Evolutionary conservation across 2,797 vertebrate genomes (phyloP).

Genomic region (Saxicola maurus): DNA sequence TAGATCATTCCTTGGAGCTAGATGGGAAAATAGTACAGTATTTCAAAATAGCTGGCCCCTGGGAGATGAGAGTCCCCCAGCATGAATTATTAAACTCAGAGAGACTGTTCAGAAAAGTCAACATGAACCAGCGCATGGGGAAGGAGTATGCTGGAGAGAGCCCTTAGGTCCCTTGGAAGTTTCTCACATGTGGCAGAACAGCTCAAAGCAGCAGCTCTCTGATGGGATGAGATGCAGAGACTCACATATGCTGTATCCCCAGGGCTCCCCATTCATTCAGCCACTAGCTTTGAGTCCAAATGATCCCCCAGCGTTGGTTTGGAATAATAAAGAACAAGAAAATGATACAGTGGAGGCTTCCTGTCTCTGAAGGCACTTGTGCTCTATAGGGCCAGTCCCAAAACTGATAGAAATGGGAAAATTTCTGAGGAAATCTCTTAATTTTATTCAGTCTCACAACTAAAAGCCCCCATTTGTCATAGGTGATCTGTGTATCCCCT

Average conservation of each 20-base stretch:
- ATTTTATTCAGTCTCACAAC: not conserved
- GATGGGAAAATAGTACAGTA: not conserved
- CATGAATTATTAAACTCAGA: slow-evolving; percentile 57
- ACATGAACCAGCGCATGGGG: not conserved
- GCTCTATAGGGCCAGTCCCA: not conserved
- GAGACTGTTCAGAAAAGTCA: slow-evolving; percentile 50
- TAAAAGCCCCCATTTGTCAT: not conserved
- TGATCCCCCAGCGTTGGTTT: not conserved
- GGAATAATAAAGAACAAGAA: not conserved
- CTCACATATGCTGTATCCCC: not conserved
- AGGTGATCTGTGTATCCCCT: slow-evolving; percentile 32
- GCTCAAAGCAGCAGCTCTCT: slow-evolving; percentile 26
- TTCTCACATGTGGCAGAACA: slow-evolving; percentile 12
- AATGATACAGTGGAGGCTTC: not conserved
- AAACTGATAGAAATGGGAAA: not conserved
- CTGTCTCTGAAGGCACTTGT: not conserved
- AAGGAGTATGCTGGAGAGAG: slow-evolving; percentile 11
- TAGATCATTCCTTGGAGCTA: not conserved
- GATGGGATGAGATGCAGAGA: slow-evolving; percentile 4
- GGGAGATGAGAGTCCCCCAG: not conserved
- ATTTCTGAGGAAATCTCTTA: not conserved
- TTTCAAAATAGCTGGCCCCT: slow-evolving; percentile 25
- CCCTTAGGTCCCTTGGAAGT: slow-evolving; percentile 24
- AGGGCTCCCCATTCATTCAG: not conserved
- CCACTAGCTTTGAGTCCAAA: not conserved